phyloP scores from a whole-genome alignment of 2,113 vertebrate genomes.

The Rhinoderma darwinii region DNA sequence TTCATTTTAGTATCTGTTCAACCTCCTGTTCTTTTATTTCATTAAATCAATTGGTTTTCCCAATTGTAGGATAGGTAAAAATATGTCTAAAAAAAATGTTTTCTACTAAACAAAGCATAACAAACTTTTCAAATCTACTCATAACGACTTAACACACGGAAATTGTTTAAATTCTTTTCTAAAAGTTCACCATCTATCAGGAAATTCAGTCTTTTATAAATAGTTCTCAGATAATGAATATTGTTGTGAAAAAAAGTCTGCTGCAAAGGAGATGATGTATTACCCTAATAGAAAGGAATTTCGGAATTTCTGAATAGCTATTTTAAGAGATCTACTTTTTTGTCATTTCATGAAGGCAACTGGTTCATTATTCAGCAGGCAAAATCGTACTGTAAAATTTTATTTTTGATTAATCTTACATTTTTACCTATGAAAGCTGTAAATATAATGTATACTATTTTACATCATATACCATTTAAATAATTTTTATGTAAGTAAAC shows the following conservation, averaged over 20 bases:
- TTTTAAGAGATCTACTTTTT: constrained; percentile 23
- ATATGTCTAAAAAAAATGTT: neutral
- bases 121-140: neutral
- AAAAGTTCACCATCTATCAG: neutral
- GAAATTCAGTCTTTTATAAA: neutral
- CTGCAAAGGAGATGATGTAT: constrained; percentile 8
- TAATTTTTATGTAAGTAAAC: neutral
- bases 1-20: no score
- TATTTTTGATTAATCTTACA: neutral
- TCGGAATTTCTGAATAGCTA: constrained; percentile 9
- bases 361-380: neutral
- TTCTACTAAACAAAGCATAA: neutral
- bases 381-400: neutral
- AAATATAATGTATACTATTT: neutral
- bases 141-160: neutral
- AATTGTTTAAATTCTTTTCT: neutral
- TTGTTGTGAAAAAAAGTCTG: neutral
- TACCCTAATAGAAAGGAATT: neutral
- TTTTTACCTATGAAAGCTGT: neutral
- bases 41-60: no score
- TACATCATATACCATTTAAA: neutral
- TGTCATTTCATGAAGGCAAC: neutral
- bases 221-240: constrained; percentile 8
- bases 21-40: no score
- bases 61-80: no score